Percentiles rank a stretch among this genome's conserved stretches.
Conservation (phyloP, 2,888 invertebrate species). For the Leuctra nigra region DNA sequence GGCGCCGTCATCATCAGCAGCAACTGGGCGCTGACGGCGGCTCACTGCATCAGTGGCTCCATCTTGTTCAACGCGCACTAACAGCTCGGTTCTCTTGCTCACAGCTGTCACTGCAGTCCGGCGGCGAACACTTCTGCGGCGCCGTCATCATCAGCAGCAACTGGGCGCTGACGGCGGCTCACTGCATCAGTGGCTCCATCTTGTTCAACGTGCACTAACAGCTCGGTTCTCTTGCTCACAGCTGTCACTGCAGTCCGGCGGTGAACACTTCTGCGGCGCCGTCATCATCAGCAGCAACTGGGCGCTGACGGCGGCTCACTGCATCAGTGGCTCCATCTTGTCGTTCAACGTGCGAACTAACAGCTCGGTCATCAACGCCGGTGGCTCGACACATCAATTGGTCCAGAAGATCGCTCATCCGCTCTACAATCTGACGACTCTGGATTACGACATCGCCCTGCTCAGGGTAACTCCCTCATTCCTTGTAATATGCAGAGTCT, state of each 20-base stretch:
- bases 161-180: conserved; percentile 22
- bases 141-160: conserved; percentile 19
- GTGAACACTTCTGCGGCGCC: conserved; percentile 15
- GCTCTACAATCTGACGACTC: neutral
- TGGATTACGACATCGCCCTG: conserved; percentile 20
- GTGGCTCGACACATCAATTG: conserved; percentile 18
- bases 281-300: conserved; percentile 19
- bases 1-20: conserved; percentile 20
- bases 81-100: neutral
- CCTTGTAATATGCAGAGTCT: neutral
- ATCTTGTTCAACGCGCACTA: no score
- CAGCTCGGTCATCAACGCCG: neutral
- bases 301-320: conserved; percentile 23
- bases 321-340: neutral
- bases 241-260: conserved; percentile 16
- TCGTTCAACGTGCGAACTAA: conserved; percentile 15
- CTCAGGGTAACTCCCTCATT: neutral
- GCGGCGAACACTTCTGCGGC: conserved; percentile 10
- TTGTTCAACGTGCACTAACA: no score
- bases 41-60: conserved; percentile 17
- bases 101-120: conserved; percentile 19
- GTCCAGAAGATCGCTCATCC: conserved; percentile 10
- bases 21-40: conserved; percentile 21
- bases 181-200: conserved; percentile 15
- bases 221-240: neutral